phyloP scores from a whole-genome alignment of 2,888 invertebrate genomes.

The Cinara cedri region DNA sequence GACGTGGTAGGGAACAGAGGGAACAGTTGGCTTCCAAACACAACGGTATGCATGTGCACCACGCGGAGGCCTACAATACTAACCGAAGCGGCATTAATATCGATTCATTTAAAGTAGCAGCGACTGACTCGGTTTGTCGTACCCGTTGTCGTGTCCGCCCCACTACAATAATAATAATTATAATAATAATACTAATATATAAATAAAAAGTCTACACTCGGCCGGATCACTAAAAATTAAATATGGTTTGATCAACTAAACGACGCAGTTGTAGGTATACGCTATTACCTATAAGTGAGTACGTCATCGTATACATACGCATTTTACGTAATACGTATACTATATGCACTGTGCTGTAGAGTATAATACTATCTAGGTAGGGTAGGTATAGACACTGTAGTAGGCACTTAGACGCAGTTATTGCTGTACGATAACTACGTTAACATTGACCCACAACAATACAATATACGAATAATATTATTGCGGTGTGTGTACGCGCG shows the following conservation, averaged over 20 bases:
- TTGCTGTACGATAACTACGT: constrained; percentile 12
- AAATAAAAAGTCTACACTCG: neutral
- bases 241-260: constrained; percentile 33
- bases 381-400: neutral
- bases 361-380: too few species aligned
- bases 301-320: too few species aligned
- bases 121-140: neutral
- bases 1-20: constrained; percentile 11
- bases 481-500: too few species aligned
- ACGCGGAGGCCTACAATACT: constrained; percentile 15
- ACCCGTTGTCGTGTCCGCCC: too few species aligned
- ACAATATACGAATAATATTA: neutral
- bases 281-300: neutral
- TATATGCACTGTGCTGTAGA: too few species aligned
- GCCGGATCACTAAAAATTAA: constrained; percentile 40
- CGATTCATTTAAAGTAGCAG: constrained; percentile 23
- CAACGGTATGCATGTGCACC: neutral
- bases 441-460: constrained; percentile 25
- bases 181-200: neutral
- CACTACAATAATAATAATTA: neutral
- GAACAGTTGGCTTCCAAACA: constrained; percentile 38
- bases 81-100: constrained; percentile 22
- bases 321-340: too few species aligned
- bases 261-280: constrained; percentile 13
- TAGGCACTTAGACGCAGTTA: neutral